Conservation (phyloP, 2,888 invertebrate genomes). For the Zaprionus lineosus region DNA sequence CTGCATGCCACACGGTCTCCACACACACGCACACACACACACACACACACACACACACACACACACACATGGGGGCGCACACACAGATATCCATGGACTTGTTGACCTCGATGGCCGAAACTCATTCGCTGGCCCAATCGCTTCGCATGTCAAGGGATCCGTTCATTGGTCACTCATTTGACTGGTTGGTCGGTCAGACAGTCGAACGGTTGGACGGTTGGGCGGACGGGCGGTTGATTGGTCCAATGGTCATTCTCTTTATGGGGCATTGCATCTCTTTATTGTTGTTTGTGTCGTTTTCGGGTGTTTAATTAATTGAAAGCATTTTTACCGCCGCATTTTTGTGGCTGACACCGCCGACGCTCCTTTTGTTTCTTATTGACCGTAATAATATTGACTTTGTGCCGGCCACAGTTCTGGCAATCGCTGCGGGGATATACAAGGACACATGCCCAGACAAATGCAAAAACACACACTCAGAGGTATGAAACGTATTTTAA, state of each 20-base stretch:
- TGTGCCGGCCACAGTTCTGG: constrained; percentile 23
- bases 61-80: constrained; percentile 39
- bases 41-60: too few relatives aligned
- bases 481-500: constrained; percentile 20
- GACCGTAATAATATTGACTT: constrained; percentile 69
- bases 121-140: constrained; percentile 35
- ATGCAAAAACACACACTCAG: neutral
- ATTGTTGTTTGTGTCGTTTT: constrained; percentile 52
- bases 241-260: constrained; percentile 27
- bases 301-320: constrained; percentile 76
- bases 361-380: constrained; percentile 40
- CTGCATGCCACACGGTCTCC: constrained; percentile 62
- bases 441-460: neutral
- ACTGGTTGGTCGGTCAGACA: constrained; percentile 3
- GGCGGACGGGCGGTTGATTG: too few relatives aligned
- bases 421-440: constrained; percentile 6
- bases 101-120: too few relatives aligned
- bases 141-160: constrained; percentile 12
- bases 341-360: constrained; percentile 46
- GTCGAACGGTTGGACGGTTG: too few relatives aligned
- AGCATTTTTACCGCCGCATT: constrained; percentile 61
- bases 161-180: constrained; percentile 11
- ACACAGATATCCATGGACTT: constrained; percentile 8
- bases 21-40: too few relatives aligned
- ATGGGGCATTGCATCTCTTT: constrained; percentile 43